Conservation (phyloP, 2,888 invertebrate species). For the Pteria penguin region DNA sequence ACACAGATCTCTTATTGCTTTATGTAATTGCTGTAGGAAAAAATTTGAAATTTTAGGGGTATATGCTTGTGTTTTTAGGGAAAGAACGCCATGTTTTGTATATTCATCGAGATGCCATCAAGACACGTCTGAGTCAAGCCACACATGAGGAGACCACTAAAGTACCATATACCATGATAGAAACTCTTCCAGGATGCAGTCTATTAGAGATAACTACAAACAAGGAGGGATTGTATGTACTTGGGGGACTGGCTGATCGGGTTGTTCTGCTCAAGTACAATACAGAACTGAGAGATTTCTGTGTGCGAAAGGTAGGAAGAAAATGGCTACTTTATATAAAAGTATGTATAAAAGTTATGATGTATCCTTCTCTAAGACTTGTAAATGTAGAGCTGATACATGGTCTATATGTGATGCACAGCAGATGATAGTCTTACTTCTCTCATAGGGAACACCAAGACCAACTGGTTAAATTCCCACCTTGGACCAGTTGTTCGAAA, state of each 20-base stretch:
- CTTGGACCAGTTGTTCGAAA: too few species aligned
- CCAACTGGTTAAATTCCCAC: too few species aligned
- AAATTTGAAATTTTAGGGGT: too few species aligned
- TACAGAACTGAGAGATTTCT: conserved; percentile 80
- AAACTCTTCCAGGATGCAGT: conserved; percentile 78
- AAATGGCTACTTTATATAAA: too few species aligned
- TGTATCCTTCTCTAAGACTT: too few species aligned
- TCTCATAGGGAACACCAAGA: neutral
- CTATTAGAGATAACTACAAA: conserved; percentile 75
- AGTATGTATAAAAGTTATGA: too few species aligned
- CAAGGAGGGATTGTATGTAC: conserved; percentile 74
- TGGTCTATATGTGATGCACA: neutral
- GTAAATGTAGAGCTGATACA: too few species aligned
- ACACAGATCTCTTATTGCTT: too few species aligned
- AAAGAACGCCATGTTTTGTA: conserved; percentile 68
- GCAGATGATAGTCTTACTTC: neutral
- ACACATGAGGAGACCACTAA: conserved; percentile 65
- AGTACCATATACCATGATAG: conserved; percentile 74
- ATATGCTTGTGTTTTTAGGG: too few species aligned
- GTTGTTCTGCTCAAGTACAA: conserved; percentile 82
- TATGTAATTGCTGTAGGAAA: too few species aligned
- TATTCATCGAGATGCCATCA: conserved; percentile 69
- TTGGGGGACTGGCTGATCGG: conserved; percentile 78
- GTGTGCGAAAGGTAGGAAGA: conserved; percentile 76
- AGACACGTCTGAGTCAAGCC: conserved; percentile 68